Conservation (phyloP, 1,140 invertebrate genomes). For the Drosophila tristis region DNA sequence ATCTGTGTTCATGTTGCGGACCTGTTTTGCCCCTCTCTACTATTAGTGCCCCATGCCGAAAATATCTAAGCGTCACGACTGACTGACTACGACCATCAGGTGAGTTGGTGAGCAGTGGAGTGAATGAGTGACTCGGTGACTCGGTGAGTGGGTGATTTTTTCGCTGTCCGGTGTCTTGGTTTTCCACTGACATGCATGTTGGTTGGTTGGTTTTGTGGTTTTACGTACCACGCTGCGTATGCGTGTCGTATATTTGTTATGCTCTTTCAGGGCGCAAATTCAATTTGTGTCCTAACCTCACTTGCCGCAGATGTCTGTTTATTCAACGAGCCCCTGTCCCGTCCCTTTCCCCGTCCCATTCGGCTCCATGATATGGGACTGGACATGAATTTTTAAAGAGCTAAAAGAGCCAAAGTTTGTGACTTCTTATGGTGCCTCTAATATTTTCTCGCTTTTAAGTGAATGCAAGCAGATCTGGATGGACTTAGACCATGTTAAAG, state of each 20-base stretch:
- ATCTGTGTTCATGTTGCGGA: constrained; percentile 51
- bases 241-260: constrained; percentile 77
- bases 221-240: constrained; percentile 60
- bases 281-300: constrained; percentile 66
- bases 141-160: constrained; percentile 17
- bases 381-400: constrained; percentile 35
- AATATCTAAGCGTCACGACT: constrained; percentile 61
- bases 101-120: constrained; percentile 4
- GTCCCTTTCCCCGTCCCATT: constrained; percentile 13
- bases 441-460: constrained; percentile 8
- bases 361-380: constrained; percentile 11
- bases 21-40: constrained; percentile 26
- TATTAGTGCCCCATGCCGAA: constrained; percentile 61
- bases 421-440: not conserved
- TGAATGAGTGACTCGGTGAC: constrained; percentile 2
- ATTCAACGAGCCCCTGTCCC: constrained; percentile 28
- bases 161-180: constrained; percentile 59
- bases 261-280: constrained; percentile 73
- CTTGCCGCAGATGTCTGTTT: constrained; percentile 66
- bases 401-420: not conserved
- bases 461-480: constrained; percentile 19
- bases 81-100: constrained; percentile 23
- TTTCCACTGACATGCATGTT: constrained; percentile 63
- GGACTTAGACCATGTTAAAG: too few species aligned
- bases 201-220: constrained; percentile 65